Evolutionary conservation across 2,888 invertebrate species (phyloP).

Genomic region (Brachyptera risi): DNA sequence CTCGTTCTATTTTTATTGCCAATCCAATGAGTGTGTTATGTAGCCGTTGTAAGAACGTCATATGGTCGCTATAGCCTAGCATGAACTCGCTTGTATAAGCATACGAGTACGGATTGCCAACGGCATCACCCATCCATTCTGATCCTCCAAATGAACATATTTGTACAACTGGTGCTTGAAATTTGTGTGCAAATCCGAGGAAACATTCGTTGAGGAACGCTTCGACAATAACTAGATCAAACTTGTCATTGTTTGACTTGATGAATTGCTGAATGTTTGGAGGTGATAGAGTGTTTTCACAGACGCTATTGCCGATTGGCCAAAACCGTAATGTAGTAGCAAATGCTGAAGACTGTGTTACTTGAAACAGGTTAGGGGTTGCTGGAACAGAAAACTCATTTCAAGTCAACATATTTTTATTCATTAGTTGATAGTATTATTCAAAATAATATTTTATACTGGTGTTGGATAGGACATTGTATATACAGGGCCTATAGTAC

Average conservation of each 20-base stretch:
- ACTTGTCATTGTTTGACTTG: slow-evolving; percentile 21
- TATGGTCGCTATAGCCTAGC: slow-evolving; percentile 46
- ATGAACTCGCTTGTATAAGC: slow-evolving; percentile 51
- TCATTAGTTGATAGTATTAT: too few species aligned
- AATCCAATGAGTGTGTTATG: slow-evolving; percentile 45
- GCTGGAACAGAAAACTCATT: too few species aligned
- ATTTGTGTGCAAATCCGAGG: slow-evolving; percentile 28
- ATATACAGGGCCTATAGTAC: too few species aligned
- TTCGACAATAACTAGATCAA: slow-evolving; percentile 27
- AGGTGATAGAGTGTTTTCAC: background rate
- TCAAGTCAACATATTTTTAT: too few species aligned
- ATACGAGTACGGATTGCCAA: slow-evolving; percentile 48
- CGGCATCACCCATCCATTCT: slow-evolving; percentile 47
- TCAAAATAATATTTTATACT: too few species aligned
- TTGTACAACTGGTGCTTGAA: slow-evolving; percentile 37
- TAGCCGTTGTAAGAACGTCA: slow-evolving; percentile 46
- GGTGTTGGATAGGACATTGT: too few species aligned
- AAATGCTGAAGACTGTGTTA: too few species aligned
- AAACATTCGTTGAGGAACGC: slow-evolving; percentile 27
- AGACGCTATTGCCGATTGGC: background rate
- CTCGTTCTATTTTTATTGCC: background rate
- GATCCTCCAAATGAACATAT: slow-evolving; percentile 47
- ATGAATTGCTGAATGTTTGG: slow-evolving; percentile 11
- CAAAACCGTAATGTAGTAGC: background rate
- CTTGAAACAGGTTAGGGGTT: too few species aligned